Evolutionary conservation across 2,888 invertebrate genomes (phyloP).

Genomic region (Philereme vetulata): DNA sequence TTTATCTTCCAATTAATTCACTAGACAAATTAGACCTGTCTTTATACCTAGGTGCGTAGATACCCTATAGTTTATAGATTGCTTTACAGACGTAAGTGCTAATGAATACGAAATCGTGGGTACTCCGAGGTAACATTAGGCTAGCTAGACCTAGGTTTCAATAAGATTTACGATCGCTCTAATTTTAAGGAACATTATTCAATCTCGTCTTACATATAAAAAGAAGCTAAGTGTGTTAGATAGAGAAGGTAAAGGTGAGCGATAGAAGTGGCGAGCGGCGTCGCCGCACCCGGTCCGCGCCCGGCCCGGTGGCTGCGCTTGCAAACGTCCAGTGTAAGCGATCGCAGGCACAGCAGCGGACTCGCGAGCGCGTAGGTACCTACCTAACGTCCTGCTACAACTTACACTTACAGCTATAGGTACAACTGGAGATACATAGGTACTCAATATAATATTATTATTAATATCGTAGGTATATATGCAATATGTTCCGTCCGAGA

Average conservation of each 20-base stretch:
- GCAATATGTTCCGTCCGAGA: constrained; percentile 7
- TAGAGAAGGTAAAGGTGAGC: constrained; percentile 32
- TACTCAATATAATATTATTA: constrained; percentile 3
- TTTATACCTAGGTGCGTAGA: constrained; percentile 26
- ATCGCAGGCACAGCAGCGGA: constrained; percentile 5
- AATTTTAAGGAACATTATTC: constrained; percentile 37
- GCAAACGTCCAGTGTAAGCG: constrained; percentile 26
- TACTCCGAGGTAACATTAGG: constrained; percentile 25
- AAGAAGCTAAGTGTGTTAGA: constrained; percentile 28
- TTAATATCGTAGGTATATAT: not conserved
- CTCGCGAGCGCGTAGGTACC: not conserved
- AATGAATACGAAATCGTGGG: constrained; percentile 25
- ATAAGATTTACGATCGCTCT: constrained; percentile 31
- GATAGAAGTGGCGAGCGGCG: constrained; percentile 12
- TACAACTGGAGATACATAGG: constrained; percentile 5
- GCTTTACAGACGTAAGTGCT: constrained; percentile 36
- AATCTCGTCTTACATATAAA: constrained; percentile 27
- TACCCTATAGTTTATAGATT: constrained; percentile 27
- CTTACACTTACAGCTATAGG: constrained; percentile 3
- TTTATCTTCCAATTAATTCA: constrained; percentile 23
- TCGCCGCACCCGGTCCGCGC: constrained; percentile 3
- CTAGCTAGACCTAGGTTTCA: constrained; percentile 25
- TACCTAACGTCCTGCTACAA: not conserved
- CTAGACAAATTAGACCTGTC: constrained; percentile 30
- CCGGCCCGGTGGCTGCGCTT: constrained; percentile 2